Base-by-base conservation (phyloP, 2,888 invertebrate genomes). In the Adela reaumurella region DNA sequence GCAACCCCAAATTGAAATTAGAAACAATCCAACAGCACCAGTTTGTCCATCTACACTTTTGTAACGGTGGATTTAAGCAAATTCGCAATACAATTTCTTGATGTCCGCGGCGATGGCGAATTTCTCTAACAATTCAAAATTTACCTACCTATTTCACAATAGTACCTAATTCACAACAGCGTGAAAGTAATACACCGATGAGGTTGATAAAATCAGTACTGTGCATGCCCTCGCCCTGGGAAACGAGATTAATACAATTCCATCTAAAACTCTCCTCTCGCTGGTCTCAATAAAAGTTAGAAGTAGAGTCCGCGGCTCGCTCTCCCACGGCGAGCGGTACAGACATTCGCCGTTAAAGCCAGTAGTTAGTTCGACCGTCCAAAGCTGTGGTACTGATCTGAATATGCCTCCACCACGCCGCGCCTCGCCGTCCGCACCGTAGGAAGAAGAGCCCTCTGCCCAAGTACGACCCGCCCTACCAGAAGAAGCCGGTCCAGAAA, bases 381-480 rank as follows among this genome's bases (percentile, higher is more conserved):
- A 3, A 14, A 35, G n/a, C 35, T 35, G 35, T 35, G 35, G 35
- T 35, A 78, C 77, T 78, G 73, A 78, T 78, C 74, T 73, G 77
- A 77, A 77, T 76, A 76, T 43, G 76, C 76, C 76, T 73, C 72
- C 67, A 65, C 43, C 42, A n/a, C n/a, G 16, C 43, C 17, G 41
- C 77, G 74, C 74, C 77, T 70, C 77, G 77, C 77, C 69, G 70
- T 69, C 76, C 76, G 76, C 69, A 70, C 69, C 76, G 66, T 81
- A 89, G 89, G 88, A 90, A 91, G 84, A 92, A 92, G 85, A 91
- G 91, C 67, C 90, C 92, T 58, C 84, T 91, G 72, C 88, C 90
- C 71, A 92, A 92, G 74, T 92, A 90, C 74, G 92, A 94, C 73
- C 90, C 90, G 61, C 91, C 92, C 50, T 92, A 91, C 79, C 83